Evolutionary conservation across 2,888 invertebrate species (phyloP).

Genomic region (Caenorhabditis sinica): DNA sequence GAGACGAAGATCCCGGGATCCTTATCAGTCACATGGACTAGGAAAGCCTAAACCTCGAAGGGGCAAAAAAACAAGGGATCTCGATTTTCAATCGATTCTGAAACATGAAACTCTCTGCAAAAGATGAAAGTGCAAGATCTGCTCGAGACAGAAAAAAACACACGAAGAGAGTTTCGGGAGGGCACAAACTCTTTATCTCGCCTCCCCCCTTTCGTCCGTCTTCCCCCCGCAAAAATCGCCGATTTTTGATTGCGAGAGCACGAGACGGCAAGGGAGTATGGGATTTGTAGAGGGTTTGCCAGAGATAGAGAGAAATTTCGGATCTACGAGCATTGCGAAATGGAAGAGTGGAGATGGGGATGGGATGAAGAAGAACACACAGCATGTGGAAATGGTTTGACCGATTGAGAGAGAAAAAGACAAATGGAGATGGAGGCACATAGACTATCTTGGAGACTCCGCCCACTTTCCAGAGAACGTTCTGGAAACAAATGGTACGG

Average conservation of each 20-base stretch:
- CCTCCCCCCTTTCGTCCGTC: background rate
- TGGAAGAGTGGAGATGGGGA: constrained; percentile 1
- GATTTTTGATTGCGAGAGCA: constrained; percentile 56
- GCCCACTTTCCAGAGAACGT: constrained; percentile 18
- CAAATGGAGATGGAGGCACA: constrained; percentile 12
- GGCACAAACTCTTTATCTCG: constrained; percentile 26
- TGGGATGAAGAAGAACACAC: constrained; percentile 9
- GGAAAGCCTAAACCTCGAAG: no score
- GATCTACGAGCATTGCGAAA: constrained; percentile 13
- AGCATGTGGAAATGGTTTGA: constrained; percentile 61
- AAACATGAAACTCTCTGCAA: background rate
- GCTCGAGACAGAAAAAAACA: background rate
- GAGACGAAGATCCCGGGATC: no score
- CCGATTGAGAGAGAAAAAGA: constrained; percentile 18
- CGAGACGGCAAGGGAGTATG: constrained; percentile 26
- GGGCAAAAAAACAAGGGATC: no score
- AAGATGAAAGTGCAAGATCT: constrained; percentile 25
- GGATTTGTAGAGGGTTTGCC: background rate
- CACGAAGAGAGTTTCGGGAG: constrained; percentile 4
- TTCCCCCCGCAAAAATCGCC: constrained; percentile 21
- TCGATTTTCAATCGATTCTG: no score
- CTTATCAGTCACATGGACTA: no score
- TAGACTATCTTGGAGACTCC: background rate
- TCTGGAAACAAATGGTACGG: constrained; percentile 35
- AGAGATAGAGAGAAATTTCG: constrained; percentile 10